Evolutionary conservation across 1,140 invertebrate species (phyloP), one percentile per base, ranked within the genome.

Genomic region (Heliconius hermathena): DNA sequence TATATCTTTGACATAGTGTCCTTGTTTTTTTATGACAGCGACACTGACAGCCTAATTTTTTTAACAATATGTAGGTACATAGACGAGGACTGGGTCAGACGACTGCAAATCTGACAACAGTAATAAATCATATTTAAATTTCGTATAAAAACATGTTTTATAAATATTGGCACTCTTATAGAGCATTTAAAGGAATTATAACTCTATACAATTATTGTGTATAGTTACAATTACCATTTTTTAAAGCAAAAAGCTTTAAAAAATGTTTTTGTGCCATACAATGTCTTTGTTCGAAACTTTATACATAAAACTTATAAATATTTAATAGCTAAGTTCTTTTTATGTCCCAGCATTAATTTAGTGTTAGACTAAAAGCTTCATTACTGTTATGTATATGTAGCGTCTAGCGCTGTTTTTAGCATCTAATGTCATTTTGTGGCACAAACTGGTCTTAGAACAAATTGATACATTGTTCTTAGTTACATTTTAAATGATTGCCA

Each of bases 1-100:
- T 80, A 74, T 71, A 57, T 76, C 38, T 80, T 66, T 80, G 79
- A 80, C 79, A 80, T 73, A 76, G 79, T 76, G 71, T 80, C 79
- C 79, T 80, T 60, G n/a, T 73, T 80, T 76, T 80, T 66, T 66
- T 66, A 66, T 29, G 26, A 66, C 60, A 66, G 60, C 29, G 60
- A 66, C 60, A 66, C 60, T 79, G 73, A 57, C 71, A 75, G 54
- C 54, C 54, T 76, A 72, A 73, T 80, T 71, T 80, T 76, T 76
- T 20, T n/a, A 16, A n/a, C 71, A 38, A 72, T 38, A 8, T 41
- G 33, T 72, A 38, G 71, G 29, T 38, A 72, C 71, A 38, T 22
- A 38, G 71, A 38, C 29, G 33, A 41, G 20, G 26, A 66, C 22
- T 66, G 60, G 60, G 60, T 66, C 26, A 66, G 26, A 2, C n/a